Base-by-base conservation (phyloP, 2,797 vertebrate genomes). In the Mallotus villosus region DNA sequence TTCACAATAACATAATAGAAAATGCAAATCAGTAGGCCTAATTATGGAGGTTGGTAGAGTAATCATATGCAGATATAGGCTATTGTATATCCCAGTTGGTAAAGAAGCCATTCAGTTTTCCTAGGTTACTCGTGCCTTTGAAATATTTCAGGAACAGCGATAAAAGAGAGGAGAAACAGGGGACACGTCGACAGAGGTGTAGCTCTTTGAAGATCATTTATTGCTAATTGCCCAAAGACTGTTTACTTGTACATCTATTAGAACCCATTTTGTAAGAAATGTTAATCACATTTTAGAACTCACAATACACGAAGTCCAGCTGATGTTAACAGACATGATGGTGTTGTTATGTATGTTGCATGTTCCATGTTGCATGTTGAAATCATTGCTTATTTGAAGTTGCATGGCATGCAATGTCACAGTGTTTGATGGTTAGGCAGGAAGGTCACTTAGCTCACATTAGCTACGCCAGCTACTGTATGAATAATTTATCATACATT, bases 361-460 rank as follows among this genome's bases (percentile, higher is more conserved):
- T n/a, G n/a, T 29, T 19, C 12, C 16, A 68, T 22, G 72, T 46
- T 61, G 3, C 32, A 61, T 49, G 64, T 67, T 72, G 17, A 63
- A 72, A 76, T 74, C 59, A 70, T 21, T 65, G 67, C 72, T 55
- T 11, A 41, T 37, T 69, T 69, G 63, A 59, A 55, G 55, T 58
- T 24, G 27, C 64, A 68, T 71, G 34, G 63, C 34, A 14, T 79
- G 68, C 62, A 64, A 72, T 80, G 80, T 76, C 77, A 81, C 60
- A 68, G 74, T 84, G 68, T 72, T 72, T 70, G 74, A 83, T 67
- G 55, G 73, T 72, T 71, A 79, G 76, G 73, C 83, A 81, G 77
- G 90, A 90, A 87, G 88, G 84, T 92, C 89, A 89, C 89, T 91
- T 90, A 88, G 87, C 91, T 89, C 87, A 87, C 89, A 92, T 92